Conservation (phyloP, 2,113 vertebrate species). For the Thamnaconus septentrionalis region DNA sequence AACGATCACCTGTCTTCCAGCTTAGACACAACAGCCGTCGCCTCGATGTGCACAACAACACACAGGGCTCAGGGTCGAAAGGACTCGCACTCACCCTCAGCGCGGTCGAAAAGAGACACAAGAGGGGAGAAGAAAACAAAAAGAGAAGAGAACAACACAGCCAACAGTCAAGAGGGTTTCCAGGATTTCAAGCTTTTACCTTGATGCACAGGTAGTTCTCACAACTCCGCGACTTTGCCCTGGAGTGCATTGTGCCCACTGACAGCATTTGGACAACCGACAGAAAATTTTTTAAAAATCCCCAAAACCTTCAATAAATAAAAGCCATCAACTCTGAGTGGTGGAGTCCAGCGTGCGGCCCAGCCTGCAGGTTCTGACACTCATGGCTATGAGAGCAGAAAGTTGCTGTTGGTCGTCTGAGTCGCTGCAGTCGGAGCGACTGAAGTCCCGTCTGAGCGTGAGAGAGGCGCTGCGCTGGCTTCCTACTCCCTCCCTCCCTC, state of each 20-base stretch:
- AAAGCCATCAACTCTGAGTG: conserved; percentile 19
- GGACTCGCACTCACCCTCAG: too few relatives aligned
- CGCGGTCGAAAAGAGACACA: too few relatives aligned
- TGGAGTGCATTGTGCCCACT: conserved; percentile 74
- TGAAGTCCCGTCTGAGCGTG: conserved; percentile 69
- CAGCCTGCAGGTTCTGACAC: conserved; percentile 11
- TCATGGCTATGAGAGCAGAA: conserved; percentile 45
- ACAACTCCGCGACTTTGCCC: conserved; percentile 73
- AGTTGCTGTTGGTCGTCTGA: conserved; percentile 30
- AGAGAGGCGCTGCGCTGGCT: conserved; percentile 67
- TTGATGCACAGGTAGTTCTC: conserved; percentile 77
- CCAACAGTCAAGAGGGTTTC: not conserved
- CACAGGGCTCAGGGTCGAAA: too few relatives aligned
- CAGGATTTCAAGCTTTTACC: conserved; percentile 55
- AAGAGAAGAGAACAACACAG: not conserved
- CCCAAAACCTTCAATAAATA: not conserved
- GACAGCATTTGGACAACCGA: conserved; percentile 56
- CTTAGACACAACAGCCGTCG: conserved; percentile 26
- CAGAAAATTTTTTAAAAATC: conserved; percentile 18
- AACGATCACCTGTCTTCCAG: conserved; percentile 33
- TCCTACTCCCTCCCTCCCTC: conserved; percentile 47
- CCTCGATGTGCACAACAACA: conserved; percentile 2
- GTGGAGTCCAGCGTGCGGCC: conserved; percentile 23
- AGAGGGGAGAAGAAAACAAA: not conserved
- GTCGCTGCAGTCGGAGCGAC: conserved; percentile 58